Base-by-base conservation (phyloP, 2,797 vertebrate genomes). In the Anolis apletophallus region DNA sequence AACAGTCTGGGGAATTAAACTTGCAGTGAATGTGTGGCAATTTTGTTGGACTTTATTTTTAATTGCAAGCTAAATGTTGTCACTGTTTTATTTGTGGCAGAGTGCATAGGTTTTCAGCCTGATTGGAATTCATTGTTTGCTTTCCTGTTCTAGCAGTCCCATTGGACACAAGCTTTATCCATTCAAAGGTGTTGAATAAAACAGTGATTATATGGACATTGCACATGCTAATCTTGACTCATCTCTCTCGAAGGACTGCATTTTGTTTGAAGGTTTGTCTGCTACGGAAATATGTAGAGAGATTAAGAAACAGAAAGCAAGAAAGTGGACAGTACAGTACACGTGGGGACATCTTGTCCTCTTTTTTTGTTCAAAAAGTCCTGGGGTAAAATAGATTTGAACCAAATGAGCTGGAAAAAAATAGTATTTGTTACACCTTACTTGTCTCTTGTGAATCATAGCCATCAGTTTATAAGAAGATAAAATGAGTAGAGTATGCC, bases 181-280 rank as follows among this genome's bases (percentile, higher is more conserved):
- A 83, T 17, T 83, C 69, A 85, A 92, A 91, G 61, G 5, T 26
- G 61, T 23, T 75, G 55, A 85, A 55, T 88, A 93, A 92, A 88
- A 17, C 17, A 85, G 26, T 80, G 54, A 85, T 74, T 91, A 90
- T 91, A 89, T 74, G 3, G 69, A 82, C 67, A 40, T 57, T 84
- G 13, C 3, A 73, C 8, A n/a, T 88, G 69, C 13, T 93, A 85
- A 84, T 90, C 89, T 87, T 90, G 34, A 64, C 57, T 85, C 7
- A 0, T 81, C 80, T 87, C 84, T 89, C 75, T 91, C 77, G 85
- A 88, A 93, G 84, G 75, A 86, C 71, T 80, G n/a, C 76, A 83
- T 8, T 84, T 84, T 89, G 81, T 32, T 87, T 83, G 57, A 90
- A 88, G 40, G 71, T n/a, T 71, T 87, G 87, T 89, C 26, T 59